These are phyloP conservation scores for Trachelipus rathkii DNA, from an alignment of 1,140 invertebrate genomes.

Conservation along the genomic window DNA sequence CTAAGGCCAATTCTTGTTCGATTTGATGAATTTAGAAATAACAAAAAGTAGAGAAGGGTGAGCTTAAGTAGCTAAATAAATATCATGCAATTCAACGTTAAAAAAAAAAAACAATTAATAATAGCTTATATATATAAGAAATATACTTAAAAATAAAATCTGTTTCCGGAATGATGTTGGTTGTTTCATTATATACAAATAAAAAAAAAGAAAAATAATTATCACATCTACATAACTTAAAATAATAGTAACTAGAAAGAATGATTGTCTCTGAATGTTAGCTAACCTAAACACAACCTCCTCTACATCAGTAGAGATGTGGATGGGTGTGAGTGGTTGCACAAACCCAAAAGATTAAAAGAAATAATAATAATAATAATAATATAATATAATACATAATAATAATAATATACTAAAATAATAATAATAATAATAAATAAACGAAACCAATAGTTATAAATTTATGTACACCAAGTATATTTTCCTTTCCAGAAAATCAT, in stretches of 20 bases:
- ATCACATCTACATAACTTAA: conserved; percentile 10
- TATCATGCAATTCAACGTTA: too few species aligned
- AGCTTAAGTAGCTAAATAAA: conserved; percentile 11
- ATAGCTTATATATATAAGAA: too few species aligned
- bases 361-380: too few species aligned
- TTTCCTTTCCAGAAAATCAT: background rate
- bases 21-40: too few species aligned
- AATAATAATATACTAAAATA: too few species aligned
- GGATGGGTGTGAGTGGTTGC: conserved; percentile 8
- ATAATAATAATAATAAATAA: background rate
- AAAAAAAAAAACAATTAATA: too few species aligned
- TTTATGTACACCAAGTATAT: background rate
- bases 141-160: too few species aligned
- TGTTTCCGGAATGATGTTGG: too few species aligned
- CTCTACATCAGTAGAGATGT: conserved; percentile 12
- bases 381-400: too few species aligned
- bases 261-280: conserved; percentile 8
- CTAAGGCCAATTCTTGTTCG: too few species aligned
- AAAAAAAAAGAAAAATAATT: background rate
- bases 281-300: conserved; percentile 11
- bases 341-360: conserved; percentile 6
- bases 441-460: background rate
- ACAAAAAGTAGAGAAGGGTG: background rate
- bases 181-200: too few species aligned
- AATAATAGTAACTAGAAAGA: background rate